Conservation (phyloP, 2,888 invertebrate genomes). For the Archaeoteleia sp. region DNA sequence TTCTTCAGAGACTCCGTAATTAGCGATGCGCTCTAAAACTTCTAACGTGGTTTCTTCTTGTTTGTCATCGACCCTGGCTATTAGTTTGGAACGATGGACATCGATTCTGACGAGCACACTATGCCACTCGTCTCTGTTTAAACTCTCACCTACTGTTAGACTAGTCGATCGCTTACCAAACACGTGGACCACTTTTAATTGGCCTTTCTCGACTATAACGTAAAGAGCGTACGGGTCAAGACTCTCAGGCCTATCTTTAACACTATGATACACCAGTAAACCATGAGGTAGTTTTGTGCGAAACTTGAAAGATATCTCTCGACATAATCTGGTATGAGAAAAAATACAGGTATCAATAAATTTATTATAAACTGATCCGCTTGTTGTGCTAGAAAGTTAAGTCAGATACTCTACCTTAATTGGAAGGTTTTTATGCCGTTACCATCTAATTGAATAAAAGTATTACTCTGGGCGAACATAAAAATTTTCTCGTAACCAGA, state of each 20-base stretch:
- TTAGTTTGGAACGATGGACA: conserved; percentile 88
- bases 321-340: conserved; percentile 88
- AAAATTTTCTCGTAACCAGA: conserved; percentile 90
- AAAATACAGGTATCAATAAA: too few species aligned
- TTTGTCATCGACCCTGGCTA: conserved; percentile 89
- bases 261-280: conserved; percentile 91
- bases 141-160: conserved; percentile 89
- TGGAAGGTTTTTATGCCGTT: conserved; percentile 92
- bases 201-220: conserved; percentile 93
- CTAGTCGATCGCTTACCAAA: conserved; percentile 91
- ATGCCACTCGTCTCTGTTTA: conserved; percentile 94
- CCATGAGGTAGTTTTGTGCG: conserved; percentile 92
- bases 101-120: conserved; percentile 91
- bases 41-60: conserved; percentile 88
- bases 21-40: conserved; percentile 88
- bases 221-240: conserved; percentile 93
- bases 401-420: conserved; percentile 79
- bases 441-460: conserved; percentile 93
- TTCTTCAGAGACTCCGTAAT: conserved; percentile 91
- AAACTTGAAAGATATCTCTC: conserved; percentile 92
- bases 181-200: conserved; percentile 93
- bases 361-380: too few species aligned
- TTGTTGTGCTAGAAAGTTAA: too few species aligned
- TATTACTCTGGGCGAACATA: conserved; percentile 93
- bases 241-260: conserved; percentile 86